These are phyloP conservation scores for Himalopsyche phryganea DNA, from an alignment of 1,140 invertebrate genomes.

Conservation along the genomic window DNA sequence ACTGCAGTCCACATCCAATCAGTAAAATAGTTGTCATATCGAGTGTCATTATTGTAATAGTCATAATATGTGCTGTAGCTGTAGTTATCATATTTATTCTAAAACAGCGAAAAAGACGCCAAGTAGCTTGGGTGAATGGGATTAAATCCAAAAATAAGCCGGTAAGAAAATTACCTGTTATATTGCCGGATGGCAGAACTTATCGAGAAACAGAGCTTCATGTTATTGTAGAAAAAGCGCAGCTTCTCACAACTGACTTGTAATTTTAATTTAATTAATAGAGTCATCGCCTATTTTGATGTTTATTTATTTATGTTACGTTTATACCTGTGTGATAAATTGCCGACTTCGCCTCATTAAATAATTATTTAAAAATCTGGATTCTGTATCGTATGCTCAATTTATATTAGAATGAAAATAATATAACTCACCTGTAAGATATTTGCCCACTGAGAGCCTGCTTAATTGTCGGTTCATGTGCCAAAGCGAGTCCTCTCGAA, in stretches of 20 bases:
- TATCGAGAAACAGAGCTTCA: conserved; percentile 82
- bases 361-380: too few relatives aligned
- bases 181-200: conserved; percentile 73
- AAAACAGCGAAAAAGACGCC: conserved; percentile 27
- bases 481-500: conserved; percentile 87
- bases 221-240: conserved; percentile 76
- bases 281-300: neutral
- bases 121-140: conserved; percentile 16
- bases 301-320: neutral
- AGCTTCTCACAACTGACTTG: conserved; percentile 74
- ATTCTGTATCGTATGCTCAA: too few relatives aligned
- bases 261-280: conserved; percentile 40
- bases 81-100: neutral
- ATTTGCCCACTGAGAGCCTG: conserved; percentile 89
- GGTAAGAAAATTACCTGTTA: conserved; percentile 41
- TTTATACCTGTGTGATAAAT: neutral
- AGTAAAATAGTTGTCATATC: conserved; percentile 30
- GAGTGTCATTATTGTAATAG: neutral
- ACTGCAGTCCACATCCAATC: too few relatives aligned
- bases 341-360: neutral
- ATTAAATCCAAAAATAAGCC: conserved; percentile 1
- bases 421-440: conserved; percentile 71
- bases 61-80: neutral
- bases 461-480: conserved; percentile 78
- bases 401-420: too few relatives aligned